Base-by-base conservation (phyloP, 2,888 invertebrate species). In the Macrophya alboannulata region DNA sequence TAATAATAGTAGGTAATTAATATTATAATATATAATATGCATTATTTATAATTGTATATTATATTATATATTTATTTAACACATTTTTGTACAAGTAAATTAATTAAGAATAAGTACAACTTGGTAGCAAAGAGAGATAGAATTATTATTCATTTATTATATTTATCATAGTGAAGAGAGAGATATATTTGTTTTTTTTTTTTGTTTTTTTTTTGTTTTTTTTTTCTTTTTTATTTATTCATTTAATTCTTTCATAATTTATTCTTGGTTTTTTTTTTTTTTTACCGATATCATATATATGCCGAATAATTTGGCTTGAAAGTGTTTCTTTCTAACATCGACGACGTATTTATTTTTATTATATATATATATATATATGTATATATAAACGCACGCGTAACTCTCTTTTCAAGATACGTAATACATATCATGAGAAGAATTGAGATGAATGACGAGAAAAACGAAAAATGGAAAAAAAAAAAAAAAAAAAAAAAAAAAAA, bases 21-120 rank as follows among this genome's bases (percentile, higher is more conserved):
- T 89, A 88, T 90, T 91, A 90, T 90, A 89, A 86, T 87, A 85
- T 87, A 86, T 89, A 88, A 89, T 90, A 89, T 91, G 89, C 90
- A 90, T 90, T 90, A 91, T 91, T 92, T 91, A 91, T 91, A 91
- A 87, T 90, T 91, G 89, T 91, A 91, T 89, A 89, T 91, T 90
- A 91, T 91, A 91, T 92, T 90, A 90, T 92, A 89, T 91, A 92
- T 92, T 92, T 93, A 92, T 92, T 93, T 92, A 93, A 93, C 93
- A 93, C 93, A 93, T 92, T 92, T 94, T 93, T 94, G 94, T 94
- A 94, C 94, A 94, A 93, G 93, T 93, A 94, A 93, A 94, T 93
- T 92, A 93, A 93, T 92, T 93, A 93, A 93, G 93, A 93, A 94
- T 94, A 94, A 94, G 94, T 94, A 94, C 94, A 94, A 94, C 93